phyloP scores from a whole-genome alignment of 2,888 invertebrate genomes.

The Polydrusus tereticollis region DNA sequence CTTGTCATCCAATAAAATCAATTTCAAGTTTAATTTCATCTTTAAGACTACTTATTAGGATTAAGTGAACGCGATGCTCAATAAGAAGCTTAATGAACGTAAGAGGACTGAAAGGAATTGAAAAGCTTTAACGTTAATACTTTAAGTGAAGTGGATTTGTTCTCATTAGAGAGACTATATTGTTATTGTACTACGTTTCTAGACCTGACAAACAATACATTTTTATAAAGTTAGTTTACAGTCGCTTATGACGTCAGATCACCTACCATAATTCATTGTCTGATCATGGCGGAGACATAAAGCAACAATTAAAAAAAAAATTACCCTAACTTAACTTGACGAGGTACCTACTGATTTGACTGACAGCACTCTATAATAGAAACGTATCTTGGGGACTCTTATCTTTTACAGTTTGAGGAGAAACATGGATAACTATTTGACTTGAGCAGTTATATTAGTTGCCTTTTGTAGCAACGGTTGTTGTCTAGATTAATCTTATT shows the following conservation, averaged over 20 bases:
- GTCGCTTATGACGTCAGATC: too few species aligned
- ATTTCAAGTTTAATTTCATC: slow-evolving; percentile 3
- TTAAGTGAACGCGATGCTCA: not conserved
- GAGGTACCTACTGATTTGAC: not conserved
- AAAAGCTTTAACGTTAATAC: not conserved
- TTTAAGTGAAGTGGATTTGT: not conserved
- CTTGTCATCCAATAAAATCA: not conserved
- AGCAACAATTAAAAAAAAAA: too few species aligned
- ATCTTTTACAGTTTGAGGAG: not conserved
- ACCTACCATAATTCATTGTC: too few species aligned
- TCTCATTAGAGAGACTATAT: not conserved
- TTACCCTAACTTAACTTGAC: too few species aligned
- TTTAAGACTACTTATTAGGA: not conserved
- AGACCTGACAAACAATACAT: too few species aligned
- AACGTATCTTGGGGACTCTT: not conserved
- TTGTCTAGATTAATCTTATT: not conserved
- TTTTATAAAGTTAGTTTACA: too few species aligned
- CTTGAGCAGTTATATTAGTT: not conserved
- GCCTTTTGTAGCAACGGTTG: not conserved
- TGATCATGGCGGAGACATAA: too few species aligned
- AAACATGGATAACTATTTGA: not conserved
- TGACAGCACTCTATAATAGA: not conserved
- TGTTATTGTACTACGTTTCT: too few species aligned
- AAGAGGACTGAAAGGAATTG: not conserved
- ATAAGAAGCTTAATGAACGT: slow-evolving; percentile 1